phyloP scores from a whole-genome alignment of 2,888 invertebrate genomes.

The Crioceris asparagi region DNA sequence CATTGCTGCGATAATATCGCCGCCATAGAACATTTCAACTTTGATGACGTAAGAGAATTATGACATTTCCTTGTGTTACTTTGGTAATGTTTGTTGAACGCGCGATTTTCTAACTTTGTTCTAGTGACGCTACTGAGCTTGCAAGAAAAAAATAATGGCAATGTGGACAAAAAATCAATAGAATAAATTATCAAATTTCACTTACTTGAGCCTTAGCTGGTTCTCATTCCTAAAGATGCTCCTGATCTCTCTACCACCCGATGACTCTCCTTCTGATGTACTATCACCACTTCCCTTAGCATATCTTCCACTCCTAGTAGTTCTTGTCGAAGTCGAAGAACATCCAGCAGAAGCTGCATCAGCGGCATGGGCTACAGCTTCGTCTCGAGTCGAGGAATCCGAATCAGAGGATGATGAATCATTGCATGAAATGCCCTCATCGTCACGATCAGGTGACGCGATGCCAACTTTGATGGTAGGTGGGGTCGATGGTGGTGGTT shows the following conservation, averaged over 20 bases:
- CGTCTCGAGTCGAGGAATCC: slow-evolving; percentile 17
- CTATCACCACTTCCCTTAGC: slow-evolving; percentile 19
- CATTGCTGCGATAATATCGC: too few relatives aligned
- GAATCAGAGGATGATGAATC: slow-evolving; percentile 34
- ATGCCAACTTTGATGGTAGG: slow-evolving; percentile 18
- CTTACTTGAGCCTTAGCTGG: slow-evolving; percentile 42
- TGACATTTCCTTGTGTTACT: too few relatives aligned
- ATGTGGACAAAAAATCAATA: neutral
- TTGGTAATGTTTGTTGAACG: too few relatives aligned
- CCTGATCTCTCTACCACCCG: slow-evolving; percentile 52
- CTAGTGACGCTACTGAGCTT: too few relatives aligned
- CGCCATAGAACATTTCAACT: too few relatives aligned
- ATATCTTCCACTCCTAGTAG: slow-evolving; percentile 8
- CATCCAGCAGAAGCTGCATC: too few relatives aligned
- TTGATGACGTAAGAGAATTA: too few relatives aligned
- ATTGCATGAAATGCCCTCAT: slow-evolving; percentile 37
- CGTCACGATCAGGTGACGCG: slow-evolving; percentile 28
- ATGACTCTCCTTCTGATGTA: slow-evolving; percentile 50
- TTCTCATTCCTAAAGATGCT: slow-evolving; percentile 44
- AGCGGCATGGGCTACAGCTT: too few relatives aligned
- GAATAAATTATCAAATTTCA: slow-evolving; percentile 21
- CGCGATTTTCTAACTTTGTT: too few relatives aligned
- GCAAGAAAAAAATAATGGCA: too few relatives aligned
- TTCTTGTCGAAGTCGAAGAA: slow-evolving; percentile 3
- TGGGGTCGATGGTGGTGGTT: slow-evolving; percentile 1